Conservation (phyloP, 2,113 vertebrate species). For the Pteropus alecto region DNA sequence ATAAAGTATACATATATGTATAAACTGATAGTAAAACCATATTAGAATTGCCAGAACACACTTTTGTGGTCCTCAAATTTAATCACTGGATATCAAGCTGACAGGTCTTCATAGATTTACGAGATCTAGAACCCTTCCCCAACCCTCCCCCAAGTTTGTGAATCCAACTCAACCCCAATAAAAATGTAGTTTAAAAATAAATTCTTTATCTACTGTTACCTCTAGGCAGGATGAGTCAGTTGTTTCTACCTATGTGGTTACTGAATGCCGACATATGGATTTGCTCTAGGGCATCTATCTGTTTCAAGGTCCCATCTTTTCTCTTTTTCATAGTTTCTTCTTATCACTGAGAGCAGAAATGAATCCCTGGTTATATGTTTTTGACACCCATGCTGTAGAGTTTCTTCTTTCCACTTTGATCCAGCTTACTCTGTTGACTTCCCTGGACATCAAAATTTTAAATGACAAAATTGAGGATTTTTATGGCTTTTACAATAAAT, state of each 20-base stretch:
- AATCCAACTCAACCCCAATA: slow-evolving; percentile 61
- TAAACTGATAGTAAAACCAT: slow-evolving; percentile 69
- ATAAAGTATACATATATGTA: slow-evolving; percentile 74
- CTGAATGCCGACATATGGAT: not conserved
- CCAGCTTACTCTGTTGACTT: slow-evolving; percentile 54
- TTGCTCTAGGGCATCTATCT: slow-evolving; percentile 26
- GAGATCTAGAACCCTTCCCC: slow-evolving; percentile 36
- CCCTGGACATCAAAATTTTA: slow-evolving; percentile 68
- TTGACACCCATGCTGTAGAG: not conserved
- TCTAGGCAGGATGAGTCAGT: slow-evolving; percentile 51
- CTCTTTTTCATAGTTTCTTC: slow-evolving; percentile 52
- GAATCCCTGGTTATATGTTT: not conserved
- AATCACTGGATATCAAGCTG: slow-evolving; percentile 10
- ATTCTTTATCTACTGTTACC: not conserved
- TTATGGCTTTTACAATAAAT: slow-evolving; percentile 85
- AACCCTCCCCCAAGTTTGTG: not conserved
- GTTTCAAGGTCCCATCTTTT: slow-evolving; percentile 28
- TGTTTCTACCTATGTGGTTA: slow-evolving; percentile 49
- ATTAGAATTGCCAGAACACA: slow-evolving; percentile 62
- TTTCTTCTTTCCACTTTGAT: not conserved
- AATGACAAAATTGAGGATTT: slow-evolving; percentile 70
- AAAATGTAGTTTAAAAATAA: slow-evolving; percentile 60
- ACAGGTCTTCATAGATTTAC: slow-evolving; percentile 21
- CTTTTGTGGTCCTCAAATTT: slow-evolving; percentile 59
- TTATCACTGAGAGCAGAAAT: slow-evolving; percentile 69